phyloP scores from a whole-genome alignment of 2,888 invertebrate species.

The Drosophila basisetae region DNA sequence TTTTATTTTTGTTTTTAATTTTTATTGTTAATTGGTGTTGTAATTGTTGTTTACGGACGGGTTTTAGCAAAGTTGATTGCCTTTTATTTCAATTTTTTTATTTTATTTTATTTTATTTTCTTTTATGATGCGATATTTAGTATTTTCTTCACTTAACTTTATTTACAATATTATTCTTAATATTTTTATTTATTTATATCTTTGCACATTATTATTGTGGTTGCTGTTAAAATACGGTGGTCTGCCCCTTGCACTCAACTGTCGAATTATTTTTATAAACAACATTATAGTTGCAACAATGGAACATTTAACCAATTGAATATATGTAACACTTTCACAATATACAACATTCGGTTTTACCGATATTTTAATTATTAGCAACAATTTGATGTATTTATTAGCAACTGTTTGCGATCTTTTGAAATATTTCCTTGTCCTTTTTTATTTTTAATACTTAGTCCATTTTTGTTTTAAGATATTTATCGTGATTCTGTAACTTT shows the following conservation, averaged over 20 bases:
- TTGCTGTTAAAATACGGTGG: constrained; percentile 63
- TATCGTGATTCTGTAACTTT: not conserved
- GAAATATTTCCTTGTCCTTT: not conserved
- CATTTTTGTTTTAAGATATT: too few relatives aligned
- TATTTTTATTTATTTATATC: constrained; percentile 19
- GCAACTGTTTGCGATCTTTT: not conserved
- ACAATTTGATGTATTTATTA: not conserved
- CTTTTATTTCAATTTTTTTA: constrained; percentile 6
- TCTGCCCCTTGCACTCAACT: constrained; percentile 67
- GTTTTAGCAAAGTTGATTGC: constrained; percentile 11
- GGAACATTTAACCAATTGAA: constrained; percentile 22
- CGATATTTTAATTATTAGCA: not conserved
- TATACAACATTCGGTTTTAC: not conserved
- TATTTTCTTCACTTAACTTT: constrained; percentile 2
- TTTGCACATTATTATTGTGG: constrained; percentile 28
- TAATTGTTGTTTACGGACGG: constrained; percentile 17
- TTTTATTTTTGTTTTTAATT: constrained; percentile 24
- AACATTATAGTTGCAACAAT: constrained; percentile 57
- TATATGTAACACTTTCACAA: not conserved
- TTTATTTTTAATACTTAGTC: constrained; percentile 10
- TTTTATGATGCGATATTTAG: constrained; percentile 4
- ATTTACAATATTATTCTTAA: not conserved
- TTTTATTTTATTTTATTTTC: not conserved
- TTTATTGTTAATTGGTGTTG: constrained; percentile 7
- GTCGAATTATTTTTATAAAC: constrained; percentile 48